Evolutionary conservation across 2,888 invertebrate species (phyloP).

Genomic region (Caenorhabditis macrosperma): DNA sequence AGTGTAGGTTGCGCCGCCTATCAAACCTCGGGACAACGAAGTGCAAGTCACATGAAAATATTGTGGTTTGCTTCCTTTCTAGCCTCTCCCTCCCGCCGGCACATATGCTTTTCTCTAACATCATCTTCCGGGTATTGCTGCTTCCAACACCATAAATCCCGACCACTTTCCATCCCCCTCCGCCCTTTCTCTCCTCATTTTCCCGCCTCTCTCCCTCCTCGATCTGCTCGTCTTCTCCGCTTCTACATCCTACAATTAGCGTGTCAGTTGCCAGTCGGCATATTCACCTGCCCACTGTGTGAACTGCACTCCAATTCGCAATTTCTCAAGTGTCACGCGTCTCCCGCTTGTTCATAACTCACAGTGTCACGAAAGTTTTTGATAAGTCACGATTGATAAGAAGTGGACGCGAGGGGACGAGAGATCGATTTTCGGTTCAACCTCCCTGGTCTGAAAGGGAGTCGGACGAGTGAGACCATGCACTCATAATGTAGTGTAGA

Average conservation of each 20-base stretch:
- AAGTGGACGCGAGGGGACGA: constrained; percentile 27
- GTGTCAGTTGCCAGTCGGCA: background rate
- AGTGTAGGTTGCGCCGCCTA: background rate
- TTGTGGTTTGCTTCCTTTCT: constrained; percentile 14
- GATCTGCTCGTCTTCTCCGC: background rate
- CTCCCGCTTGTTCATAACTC: constrained; percentile 4
- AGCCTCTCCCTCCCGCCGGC: background rate
- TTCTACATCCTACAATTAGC: constrained; percentile 2
- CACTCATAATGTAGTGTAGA: constrained; percentile 16
- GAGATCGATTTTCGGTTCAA: constrained; percentile 43
- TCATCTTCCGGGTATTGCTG: constrained; percentile 14
- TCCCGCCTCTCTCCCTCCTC: background rate
- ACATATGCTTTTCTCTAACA: constrained; percentile 2
- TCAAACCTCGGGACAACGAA: background rate
- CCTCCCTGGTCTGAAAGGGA: constrained; percentile 32
- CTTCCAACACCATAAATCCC: constrained; percentile 15
- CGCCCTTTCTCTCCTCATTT: background rate
- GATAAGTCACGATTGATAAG: constrained; percentile 20
- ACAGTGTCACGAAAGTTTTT: constrained; percentile 7
- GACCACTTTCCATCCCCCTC: constrained; percentile 2
- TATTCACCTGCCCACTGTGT: background rate
- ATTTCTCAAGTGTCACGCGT: background rate
- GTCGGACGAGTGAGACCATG: background rate
- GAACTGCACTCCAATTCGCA: background rate
- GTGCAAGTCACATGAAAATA: constrained; percentile 1